Base-by-base conservation (phyloP, 2,113 vertebrate genomes). In the Parus major region DNA sequence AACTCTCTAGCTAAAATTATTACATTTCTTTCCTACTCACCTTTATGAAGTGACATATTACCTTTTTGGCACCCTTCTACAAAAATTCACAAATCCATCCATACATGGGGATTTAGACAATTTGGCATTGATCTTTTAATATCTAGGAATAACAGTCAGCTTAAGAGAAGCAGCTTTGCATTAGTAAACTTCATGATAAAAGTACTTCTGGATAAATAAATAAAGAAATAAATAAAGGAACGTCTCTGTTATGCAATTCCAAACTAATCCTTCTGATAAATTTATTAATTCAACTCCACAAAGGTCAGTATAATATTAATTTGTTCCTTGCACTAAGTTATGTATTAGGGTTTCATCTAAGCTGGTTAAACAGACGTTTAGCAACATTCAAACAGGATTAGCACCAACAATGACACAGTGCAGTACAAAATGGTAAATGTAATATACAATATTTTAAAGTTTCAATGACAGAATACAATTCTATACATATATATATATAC, bases 131-230 rank as follows among this genome's bases (percentile, higher is more conserved):
- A 50, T 44, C 13, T 85, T 95, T 56, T 41, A 82, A 22, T 49
- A 70, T 10, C 35, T 63, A 59, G 31, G 31, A 90, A 80, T 35
- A 85, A 88, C 75, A 76, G 85, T 46, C 89, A 88, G 21, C 55
- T 92, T 91, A 82, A 90, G 9, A 44, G 85, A 88, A 94, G 63
- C 78, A 88, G 91, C 50, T 92, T 90, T 77, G 13, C 59, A 66
- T 81, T 59, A 76, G 47, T 47, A 63, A 86, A 93, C 55, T 72
- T 93, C 22, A 21, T 55, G 79, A 80, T 21, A 70, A 28, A 91
- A 95, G 57, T 53, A 92, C 15, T 80, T 70, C 24, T 68, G 44
- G 64, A 70, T 71, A 88, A 78, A 95, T 47, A 89, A 84, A 86
- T 47, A 75, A 57, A 81, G 60, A 42, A 42, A 42, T 39, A 39